phyloP scores from a whole-genome alignment of 2,888 invertebrate species.

The Exephanes ischioxanthus region DNA sequence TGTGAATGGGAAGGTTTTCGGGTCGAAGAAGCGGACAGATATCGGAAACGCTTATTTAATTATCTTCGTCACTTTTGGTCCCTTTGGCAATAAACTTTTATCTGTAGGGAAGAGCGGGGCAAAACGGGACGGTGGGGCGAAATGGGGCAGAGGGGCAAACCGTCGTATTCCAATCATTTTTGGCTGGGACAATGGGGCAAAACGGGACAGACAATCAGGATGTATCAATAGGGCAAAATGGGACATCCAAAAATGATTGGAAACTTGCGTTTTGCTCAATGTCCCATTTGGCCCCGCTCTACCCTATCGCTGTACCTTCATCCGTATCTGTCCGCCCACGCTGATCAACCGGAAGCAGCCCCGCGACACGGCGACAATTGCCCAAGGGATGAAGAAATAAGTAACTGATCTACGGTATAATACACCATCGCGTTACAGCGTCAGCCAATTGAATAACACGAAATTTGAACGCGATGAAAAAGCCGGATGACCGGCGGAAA shows the following conservation, averaged over 20 bases:
- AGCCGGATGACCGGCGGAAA: not conserved
- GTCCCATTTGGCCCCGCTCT: too few species aligned
- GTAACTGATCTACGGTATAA: not conserved
- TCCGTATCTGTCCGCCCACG: slow-evolving; percentile 7
- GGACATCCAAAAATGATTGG: too few species aligned
- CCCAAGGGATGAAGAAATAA: not conserved
- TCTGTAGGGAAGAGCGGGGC: not conserved
- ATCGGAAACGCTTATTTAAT: not conserved
- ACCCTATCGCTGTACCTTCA: not conserved
- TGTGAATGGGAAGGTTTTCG: not conserved
- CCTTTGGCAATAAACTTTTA: not conserved
- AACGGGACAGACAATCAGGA: too few species aligned
- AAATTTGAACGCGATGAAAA: not conserved
- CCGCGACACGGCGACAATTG: not conserved
- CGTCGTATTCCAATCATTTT: too few species aligned
- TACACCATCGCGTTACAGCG: not conserved
- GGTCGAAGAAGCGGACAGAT: not conserved
- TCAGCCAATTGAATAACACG: not conserved
- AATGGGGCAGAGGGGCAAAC: too few species aligned
- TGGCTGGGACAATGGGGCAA: too few species aligned
- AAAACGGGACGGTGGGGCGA: too few species aligned
- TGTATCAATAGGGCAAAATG: too few species aligned
- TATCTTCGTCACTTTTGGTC: not conserved
- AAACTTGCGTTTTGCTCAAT: too few species aligned
- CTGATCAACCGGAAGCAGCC: not conserved